phyloP scores from a whole-genome alignment of 2,888 invertebrate genomes.

The Ornithoptera alexandrae region DNA sequence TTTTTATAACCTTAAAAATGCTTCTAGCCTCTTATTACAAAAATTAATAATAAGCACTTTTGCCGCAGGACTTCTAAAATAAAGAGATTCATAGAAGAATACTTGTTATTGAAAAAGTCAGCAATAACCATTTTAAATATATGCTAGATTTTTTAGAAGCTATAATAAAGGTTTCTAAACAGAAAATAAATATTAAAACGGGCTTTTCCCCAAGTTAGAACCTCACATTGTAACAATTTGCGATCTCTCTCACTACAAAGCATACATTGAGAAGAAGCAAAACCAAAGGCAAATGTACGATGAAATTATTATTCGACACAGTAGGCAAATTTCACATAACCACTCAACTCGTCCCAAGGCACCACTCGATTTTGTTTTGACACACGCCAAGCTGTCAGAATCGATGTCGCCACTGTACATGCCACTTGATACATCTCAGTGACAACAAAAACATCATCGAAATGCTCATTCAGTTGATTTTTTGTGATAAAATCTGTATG shows the following conservation, averaged over 20 bases:
- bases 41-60: not conserved
- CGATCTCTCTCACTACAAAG: not conserved
- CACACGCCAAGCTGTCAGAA: constrained; percentile 62
- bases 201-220: not conserved
- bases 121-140: no score
- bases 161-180: no score
- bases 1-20: not conserved
- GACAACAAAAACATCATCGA: constrained; percentile 53
- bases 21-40: not conserved
- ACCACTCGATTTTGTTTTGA: constrained; percentile 78
- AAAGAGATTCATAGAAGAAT: not conserved
- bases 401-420: constrained; percentile 49
- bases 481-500: constrained; percentile 51
- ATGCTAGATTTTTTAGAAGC: no score
- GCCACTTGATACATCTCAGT: constrained; percentile 45
- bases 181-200: no score
- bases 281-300: constrained; percentile 27
- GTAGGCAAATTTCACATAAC: constrained; percentile 51
- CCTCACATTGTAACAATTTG: not conserved
- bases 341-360: constrained; percentile 61
- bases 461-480: constrained; percentile 54
- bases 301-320: constrained; percentile 45
- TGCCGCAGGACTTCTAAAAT: not conserved
- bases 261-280: constrained; percentile 15
- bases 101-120: no score